Conservation (phyloP, 2,113 vertebrate genomes). For the Pelmatolapia mariae region DNA sequence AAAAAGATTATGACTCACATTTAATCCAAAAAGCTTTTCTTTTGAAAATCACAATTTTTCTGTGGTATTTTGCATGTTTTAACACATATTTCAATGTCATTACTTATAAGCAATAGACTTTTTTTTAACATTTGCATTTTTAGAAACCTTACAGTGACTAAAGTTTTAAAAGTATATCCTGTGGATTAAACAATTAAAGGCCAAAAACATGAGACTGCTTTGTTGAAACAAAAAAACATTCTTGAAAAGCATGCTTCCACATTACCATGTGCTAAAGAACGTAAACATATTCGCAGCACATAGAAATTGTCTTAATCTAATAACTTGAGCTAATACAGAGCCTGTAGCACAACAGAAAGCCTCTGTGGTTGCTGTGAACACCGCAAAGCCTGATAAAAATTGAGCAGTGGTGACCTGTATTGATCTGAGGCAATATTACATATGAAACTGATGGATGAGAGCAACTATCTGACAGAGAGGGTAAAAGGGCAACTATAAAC, state of each 20-base stretch:
- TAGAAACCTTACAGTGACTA: background rate
- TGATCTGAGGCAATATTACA: slow-evolving; percentile 58
- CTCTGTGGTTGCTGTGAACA: background rate
- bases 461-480: slow-evolving; percentile 47
- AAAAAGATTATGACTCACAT: rapidly evolving
- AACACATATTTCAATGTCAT: background rate
- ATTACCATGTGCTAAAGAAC: background rate
- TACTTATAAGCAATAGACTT: background rate
- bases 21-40: rapidly evolving
- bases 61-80: background rate
- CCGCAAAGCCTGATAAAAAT: background rate
- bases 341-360: background rate
- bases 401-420: slow-evolving; percentile 47
- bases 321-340: background rate
- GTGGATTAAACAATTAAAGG: background rate
- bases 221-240: background rate
- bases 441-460: slow-evolving; percentile 55
- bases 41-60: background rate
- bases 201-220: background rate
- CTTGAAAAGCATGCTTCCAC: background rate
- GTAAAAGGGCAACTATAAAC: slow-evolving; percentile 51
- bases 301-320: background rate
- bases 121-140: background rate
- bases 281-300: background rate
- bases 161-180: background rate